These are phyloP conservation scores for Ochotona princeps DNA, from an alignment of 2,113 vertebrate genomes.

Conservation along the genomic window DNA sequence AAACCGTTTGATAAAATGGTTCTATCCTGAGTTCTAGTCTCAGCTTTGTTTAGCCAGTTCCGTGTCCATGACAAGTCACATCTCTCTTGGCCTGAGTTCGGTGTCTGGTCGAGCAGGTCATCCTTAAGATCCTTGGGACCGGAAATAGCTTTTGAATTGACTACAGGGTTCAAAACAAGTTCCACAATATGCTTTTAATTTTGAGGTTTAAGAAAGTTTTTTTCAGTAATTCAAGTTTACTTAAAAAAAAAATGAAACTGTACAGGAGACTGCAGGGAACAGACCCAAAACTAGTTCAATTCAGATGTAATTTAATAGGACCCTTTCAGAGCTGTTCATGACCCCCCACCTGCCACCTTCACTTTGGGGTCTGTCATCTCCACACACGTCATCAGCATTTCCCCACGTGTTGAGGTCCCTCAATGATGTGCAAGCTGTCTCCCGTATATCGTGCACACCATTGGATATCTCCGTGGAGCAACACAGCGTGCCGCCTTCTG, in stretches of 20 bases:
- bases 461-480: no score
- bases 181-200: neutral
- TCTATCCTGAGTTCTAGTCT: neutral
- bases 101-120: rapidly evolving
- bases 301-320: neutral
- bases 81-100: neutral
- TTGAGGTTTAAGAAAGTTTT: neutral
- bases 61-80: neutral
- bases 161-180: neutral
- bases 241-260: neutral
- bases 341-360: neutral
- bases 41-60: neutral
- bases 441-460: neutral
- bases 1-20: neutral
- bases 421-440: neutral
- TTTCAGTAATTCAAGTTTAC: neutral
- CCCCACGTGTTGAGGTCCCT: neutral
- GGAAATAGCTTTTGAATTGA: neutral
- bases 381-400: neutral
- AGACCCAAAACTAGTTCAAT: no score
- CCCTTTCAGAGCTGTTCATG: neutral
- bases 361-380: neutral
- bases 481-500: neutral
- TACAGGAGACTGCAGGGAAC: neutral
- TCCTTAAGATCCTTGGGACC: neutral